phyloP scores from a whole-genome alignment of 2,797 vertebrate species.

The Takifugu ocellatus region DNA sequence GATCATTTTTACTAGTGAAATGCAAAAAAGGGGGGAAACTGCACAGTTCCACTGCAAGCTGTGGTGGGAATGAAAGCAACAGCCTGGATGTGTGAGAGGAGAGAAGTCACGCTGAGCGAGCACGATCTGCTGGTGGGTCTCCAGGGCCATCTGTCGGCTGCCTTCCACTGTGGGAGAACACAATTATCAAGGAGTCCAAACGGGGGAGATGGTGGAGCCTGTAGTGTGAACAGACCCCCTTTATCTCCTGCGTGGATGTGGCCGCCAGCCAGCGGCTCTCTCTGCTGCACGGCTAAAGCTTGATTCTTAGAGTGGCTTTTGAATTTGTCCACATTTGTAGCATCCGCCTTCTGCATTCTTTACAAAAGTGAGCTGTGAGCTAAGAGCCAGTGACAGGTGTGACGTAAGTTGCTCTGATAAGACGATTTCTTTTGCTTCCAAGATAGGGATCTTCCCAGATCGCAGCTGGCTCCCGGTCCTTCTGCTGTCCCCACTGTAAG shows the following conservation, averaged over 20 bases:
- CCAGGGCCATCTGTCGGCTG: constrained; percentile 67
- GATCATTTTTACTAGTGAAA: constrained; percentile 20
- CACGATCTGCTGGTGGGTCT: constrained; percentile 59
- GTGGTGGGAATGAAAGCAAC: constrained; percentile 46
- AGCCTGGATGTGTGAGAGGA: constrained; percentile 33
- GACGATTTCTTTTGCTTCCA: constrained; percentile 34
- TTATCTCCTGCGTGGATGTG: constrained; percentile 37
- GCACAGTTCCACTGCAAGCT: constrained; percentile 22
- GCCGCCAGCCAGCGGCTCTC: constrained; percentile 47
- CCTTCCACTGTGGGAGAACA: constrained; percentile 54
- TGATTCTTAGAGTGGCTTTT: constrained; percentile 38
- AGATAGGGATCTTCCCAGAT: constrained; percentile 55
- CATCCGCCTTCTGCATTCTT: constrained; percentile 44
- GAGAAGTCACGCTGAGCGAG: constrained; percentile 56
- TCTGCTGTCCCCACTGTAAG: constrained; percentile 33
- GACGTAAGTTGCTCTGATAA: constrained; percentile 14
- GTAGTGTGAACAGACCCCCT: constrained; percentile 41
- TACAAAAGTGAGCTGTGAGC: not conserved
- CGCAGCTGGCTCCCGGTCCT: constrained; percentile 8
- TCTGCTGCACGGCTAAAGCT: constrained; percentile 46
- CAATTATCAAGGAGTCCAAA: constrained; percentile 50
- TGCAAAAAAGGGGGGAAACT: constrained; percentile 8
- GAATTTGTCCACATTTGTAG: constrained; percentile 47
- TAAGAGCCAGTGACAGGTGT: not conserved
- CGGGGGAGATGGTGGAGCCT: constrained; percentile 12